Conservation (phyloP, 2,113 vertebrate genomes). For the Marmota flaviventris region DNA sequence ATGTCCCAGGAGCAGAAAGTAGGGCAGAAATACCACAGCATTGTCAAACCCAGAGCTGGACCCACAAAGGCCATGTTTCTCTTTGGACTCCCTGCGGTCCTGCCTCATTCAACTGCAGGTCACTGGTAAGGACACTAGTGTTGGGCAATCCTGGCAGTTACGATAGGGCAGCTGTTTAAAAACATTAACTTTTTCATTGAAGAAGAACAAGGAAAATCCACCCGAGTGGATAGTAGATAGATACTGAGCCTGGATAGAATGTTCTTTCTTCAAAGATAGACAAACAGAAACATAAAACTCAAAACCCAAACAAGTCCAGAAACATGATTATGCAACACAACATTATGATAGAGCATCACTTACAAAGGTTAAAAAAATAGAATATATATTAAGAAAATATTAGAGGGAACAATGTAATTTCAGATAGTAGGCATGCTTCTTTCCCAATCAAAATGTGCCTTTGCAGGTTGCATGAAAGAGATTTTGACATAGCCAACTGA, state of each 20-base stretch:
- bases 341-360: background rate
- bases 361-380: background rate
- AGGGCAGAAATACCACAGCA: background rate
- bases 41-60: background rate
- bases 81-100: background rate
- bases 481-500: constrained; percentile 12
- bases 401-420: constrained; percentile 28
- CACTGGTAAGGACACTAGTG: background rate
- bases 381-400: constrained; percentile 30
- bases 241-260: background rate
- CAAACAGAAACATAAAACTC: background rate
- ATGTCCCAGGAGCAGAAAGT: background rate
- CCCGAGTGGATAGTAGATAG: background rate
- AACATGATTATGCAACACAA: background rate
- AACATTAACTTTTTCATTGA: background rate
- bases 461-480: background rate
- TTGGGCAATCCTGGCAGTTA: background rate
- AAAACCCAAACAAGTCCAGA: background rate
- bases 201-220: background rate
- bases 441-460: constrained; percentile 41
- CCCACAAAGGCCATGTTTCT: background rate
- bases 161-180: background rate
- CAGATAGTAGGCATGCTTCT: background rate
- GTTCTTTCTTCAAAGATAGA: background rate
- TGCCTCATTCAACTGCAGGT: background rate